Percentiles rank a stretch among this genome's conserved stretches.
Conservation (phyloP, 2,797 vertebrate species). For the Dipus sagitta region DNA sequence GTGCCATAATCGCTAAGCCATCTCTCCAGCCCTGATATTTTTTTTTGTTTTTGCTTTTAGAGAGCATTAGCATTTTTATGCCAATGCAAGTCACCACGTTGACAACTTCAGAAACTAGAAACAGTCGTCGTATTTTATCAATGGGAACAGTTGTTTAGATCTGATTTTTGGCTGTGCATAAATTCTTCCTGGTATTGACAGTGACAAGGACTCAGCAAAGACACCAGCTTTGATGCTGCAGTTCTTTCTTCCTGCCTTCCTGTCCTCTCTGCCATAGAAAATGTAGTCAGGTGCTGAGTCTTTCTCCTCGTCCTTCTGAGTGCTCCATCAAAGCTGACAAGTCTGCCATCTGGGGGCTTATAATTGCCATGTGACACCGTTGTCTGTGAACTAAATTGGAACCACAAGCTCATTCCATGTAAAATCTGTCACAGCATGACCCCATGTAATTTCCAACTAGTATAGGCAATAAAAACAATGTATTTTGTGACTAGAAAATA, state of each 20-base stretch:
- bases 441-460: slow-evolving; percentile 61
- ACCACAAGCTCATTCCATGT: slow-evolving; percentile 50
- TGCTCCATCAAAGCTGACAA: slow-evolving; percentile 72
- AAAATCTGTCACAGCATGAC: slow-evolving; percentile 62
- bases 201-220: neutral
- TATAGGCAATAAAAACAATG: slow-evolving; percentile 65
- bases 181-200: slow-evolving; percentile 19
- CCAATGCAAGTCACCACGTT: slow-evolving; percentile 6
- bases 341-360: slow-evolving; percentile 70
- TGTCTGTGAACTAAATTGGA: slow-evolving; percentile 71
- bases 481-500: slow-evolving; percentile 56
- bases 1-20: neutral
- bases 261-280: slow-evolving; percentile 65
- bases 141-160: neutral
- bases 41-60: slow-evolving; percentile 45
- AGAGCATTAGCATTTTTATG: slow-evolving; percentile 27
- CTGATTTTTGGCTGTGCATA: slow-evolving; percentile 22
- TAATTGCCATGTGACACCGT: slow-evolving; percentile 74
- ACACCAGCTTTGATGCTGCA: neutral
- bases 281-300: slow-evolving; percentile 52
- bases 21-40: neutral
- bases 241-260: slow-evolving; percentile 16
- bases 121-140: slow-evolving; percentile 31
- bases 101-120: slow-evolving; percentile 42
- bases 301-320: slow-evolving; percentile 68